Evolutionary conservation across 2,113 vertebrate species (phyloP), one percentile per base, ranked within the genome.

Genomic region (Xiphophorus maculatus): DNA sequence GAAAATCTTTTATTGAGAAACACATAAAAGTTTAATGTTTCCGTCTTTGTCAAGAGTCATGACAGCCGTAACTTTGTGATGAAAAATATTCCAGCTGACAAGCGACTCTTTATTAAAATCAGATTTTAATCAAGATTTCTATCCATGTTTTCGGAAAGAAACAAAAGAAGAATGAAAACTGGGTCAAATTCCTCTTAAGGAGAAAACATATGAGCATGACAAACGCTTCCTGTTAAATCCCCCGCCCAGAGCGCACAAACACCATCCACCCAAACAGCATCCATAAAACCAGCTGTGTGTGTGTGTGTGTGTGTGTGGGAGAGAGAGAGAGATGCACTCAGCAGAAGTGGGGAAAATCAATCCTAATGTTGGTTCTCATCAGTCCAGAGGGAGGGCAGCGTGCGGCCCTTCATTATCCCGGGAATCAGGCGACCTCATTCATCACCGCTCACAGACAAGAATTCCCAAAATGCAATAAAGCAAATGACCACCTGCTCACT

Each of bases 401-500:
- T 71, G 17, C 17, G 71, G 61, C 17, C 25, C 76, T 81, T 76
- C 48, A 65, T 80, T 76, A 66, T 79, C 77, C 58, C 67, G 71
- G 44, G 40, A 19, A 35, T 32, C 28, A n/a, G 76, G 63, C 30
- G 13, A 4, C 65, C 74, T 80, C 69, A 77, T 90, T 82, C 69
- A 82, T 90, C 87, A 81, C 5, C 10, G 73, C 79, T 84, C 66
- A 80, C 74, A 65, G 66, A 77, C 74, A 73, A 12, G 65, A 83
- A 85, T 74, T 88, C 74, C 80, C 77, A 54, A 44, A 89, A 89
- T 88, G 75, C 77, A 75, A 68, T 60, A 72, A 28, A 73, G 70
- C 70, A 73, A 82, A 76, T 27, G 62, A 73, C 84, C 86, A 87
- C 86, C 84, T 90, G 90, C 89, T 87, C 88, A 66, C 66, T 75